Percentiles rank a stretch among this genome's conserved stretches.
These are phyloP conservation scores for Psylliodes chrysocephalus DNA, from an alignment of 2,888 invertebrate species.

Conservation along the genomic window DNA sequence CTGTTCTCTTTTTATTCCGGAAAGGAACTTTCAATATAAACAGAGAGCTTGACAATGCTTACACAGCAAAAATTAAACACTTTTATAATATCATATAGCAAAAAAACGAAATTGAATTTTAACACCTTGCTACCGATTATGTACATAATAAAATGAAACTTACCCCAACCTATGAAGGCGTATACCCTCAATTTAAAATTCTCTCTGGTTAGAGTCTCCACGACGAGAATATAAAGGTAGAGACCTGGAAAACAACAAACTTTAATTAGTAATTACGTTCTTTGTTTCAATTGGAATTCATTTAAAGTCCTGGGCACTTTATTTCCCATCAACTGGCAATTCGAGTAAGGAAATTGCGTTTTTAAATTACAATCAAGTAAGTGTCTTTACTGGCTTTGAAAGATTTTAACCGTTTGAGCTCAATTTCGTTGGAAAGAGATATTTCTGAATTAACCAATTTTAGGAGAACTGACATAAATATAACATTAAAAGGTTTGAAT, in stretches of 20 bases:
- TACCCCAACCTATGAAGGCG: slow-evolving; percentile 88
- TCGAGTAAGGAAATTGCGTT: slow-evolving; percentile 15
- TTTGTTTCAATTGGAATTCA: slow-evolving; percentile 14
- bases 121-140: slow-evolving; percentile 1
- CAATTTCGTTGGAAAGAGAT: no score
- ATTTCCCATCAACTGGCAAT: slow-evolving; percentile 9
- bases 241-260: slow-evolving; percentile 70
- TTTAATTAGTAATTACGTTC: slow-evolving; percentile 26
- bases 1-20: no score
- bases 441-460: no score
- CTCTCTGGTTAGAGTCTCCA: slow-evolving; percentile 86
- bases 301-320: slow-evolving; percentile 5
- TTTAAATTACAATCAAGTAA: slow-evolving; percentile 6
- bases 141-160: slow-evolving; percentile 61
- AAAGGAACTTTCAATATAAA: no score
- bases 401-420: neutral
- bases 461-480: no score
- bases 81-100: no score
- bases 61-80: no score
- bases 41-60: no score
- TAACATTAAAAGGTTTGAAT: no score
- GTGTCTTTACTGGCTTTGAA: neutral
- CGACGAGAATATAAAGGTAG: slow-evolving; percentile 87
- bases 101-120: no score
- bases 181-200: slow-evolving; percentile 86